Evolutionary conservation across 2,888 invertebrate species (phyloP).

Genomic region (Hipparchia semele): DNA sequence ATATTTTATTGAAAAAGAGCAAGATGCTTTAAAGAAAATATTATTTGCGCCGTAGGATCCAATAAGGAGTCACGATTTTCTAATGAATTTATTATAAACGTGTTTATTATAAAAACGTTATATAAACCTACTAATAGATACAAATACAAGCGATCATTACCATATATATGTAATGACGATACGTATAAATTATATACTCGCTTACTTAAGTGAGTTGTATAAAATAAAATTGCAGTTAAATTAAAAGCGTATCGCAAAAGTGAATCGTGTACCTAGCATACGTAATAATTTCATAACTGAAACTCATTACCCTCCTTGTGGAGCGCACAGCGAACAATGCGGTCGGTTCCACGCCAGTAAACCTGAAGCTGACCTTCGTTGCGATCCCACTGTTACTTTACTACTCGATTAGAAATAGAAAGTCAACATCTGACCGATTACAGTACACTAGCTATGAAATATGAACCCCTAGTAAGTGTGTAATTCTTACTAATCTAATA

Average conservation of each 20-base stretch:
- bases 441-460: background rate
- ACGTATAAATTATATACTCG: background rate
- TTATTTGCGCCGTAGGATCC: no score
- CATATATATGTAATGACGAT: no score
- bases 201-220: background rate
- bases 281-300: conserved; percentile 24
- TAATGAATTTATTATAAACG: no score
- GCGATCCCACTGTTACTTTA: conserved; percentile 9
- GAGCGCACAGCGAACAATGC: conserved; percentile 21
- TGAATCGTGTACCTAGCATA: background rate
- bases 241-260: conserved; percentile 9
- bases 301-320: conserved; percentile 16
- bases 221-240: background rate
- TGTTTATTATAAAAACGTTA: no score
- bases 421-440: conserved; percentile 17
- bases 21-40: no score
- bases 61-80: no score
- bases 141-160: no score
- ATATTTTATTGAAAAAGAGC: no score
- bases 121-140: no score
- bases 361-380: conserved; percentile 22
- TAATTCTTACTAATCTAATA: no score
- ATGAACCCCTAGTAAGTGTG: background rate
- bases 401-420: conserved; percentile 21
- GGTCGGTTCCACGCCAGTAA: conserved; percentile 6